These are phyloP conservation scores for Coelopa frigida DNA, from an alignment of 1,140 invertebrate species.

Conservation along the genomic window DNA sequence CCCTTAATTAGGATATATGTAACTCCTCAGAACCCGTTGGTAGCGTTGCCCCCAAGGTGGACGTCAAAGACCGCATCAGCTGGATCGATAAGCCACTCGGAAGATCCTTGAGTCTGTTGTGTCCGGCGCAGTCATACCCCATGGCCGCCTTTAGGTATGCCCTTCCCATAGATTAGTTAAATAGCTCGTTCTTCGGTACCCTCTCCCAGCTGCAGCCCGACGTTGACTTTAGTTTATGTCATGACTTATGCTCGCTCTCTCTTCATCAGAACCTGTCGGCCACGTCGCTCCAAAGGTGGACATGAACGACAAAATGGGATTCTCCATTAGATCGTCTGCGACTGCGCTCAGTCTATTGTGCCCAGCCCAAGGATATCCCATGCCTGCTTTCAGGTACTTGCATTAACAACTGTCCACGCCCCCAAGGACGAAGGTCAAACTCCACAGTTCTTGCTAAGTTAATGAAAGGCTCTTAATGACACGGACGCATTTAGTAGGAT, in stretches of 20 bases:
- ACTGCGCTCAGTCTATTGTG: constrained; percentile 47
- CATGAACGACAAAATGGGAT: constrained; percentile 38
- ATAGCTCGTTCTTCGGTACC: background rate
- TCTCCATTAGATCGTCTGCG: constrained; percentile 36
- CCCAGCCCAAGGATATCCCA: constrained; percentile 57
- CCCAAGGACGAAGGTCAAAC: background rate
- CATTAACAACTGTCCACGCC: constrained; percentile 3
- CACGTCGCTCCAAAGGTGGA: constrained; percentile 58
- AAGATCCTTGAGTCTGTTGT: constrained; percentile 48
- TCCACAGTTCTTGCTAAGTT: too few species aligned
- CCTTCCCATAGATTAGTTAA: background rate
- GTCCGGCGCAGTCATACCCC: constrained; percentile 59
- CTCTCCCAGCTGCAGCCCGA: background rate
- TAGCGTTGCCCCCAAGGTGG: constrained; percentile 57
- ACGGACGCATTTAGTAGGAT: too few species aligned
- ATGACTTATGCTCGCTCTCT: background rate
- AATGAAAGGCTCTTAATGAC: too few species aligned
- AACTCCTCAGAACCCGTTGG: constrained; percentile 56
- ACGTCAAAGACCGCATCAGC: constrained; percentile 22
- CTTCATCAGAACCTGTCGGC: constrained; percentile 59
- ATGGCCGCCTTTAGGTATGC: constrained; percentile 55
- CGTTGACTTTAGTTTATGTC: background rate
- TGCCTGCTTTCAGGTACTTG: constrained; percentile 50
- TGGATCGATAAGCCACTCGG: constrained; percentile 26
- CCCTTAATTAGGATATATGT: background rate